Conservation (phyloP, 2,888 invertebrate species). For the Podotricha telesiphe region DNA sequence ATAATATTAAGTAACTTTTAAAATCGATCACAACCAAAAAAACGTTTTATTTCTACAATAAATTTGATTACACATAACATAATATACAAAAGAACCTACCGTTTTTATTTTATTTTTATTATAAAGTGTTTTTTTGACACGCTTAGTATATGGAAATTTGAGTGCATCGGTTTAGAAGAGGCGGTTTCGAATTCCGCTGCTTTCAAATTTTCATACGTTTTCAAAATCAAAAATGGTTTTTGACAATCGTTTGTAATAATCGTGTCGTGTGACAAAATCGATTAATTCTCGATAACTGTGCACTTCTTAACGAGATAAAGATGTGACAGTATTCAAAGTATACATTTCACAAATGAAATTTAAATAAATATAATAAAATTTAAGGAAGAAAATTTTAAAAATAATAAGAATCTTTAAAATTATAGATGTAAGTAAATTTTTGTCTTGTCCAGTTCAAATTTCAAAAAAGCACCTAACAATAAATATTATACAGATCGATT, state of each 20-base stretch:
- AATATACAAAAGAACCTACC: too few species aligned
- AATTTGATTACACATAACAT: slow-evolving; percentile 40
- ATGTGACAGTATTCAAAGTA: slow-evolving; percentile 58
- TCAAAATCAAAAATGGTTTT: too few species aligned
- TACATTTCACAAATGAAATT: background rate
- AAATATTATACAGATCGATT: slow-evolving; percentile 9
- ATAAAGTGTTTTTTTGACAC: too few species aligned
- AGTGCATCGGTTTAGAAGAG: too few species aligned
- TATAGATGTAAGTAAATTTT: background rate
- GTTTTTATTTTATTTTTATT: too few species aligned
- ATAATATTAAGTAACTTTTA: slow-evolving; percentile 52
- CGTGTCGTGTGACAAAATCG: slow-evolving; percentile 27
- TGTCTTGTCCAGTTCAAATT: background rate
- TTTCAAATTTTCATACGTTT: too few species aligned
- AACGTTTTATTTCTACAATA: slow-evolving; percentile 43
- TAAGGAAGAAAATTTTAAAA: background rate
- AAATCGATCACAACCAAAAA: slow-evolving; percentile 80
- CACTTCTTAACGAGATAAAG: slow-evolving; percentile 68
- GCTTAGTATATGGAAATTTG: too few species aligned
- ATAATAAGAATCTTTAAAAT: background rate
- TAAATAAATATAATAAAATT: slow-evolving; percentile 4
- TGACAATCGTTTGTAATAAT: slow-evolving; percentile 32
- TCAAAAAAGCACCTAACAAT: slow-evolving; percentile 4
- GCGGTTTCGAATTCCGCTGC: too few species aligned
- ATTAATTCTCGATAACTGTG: slow-evolving; percentile 48